Evolutionary conservation across 2,113 vertebrate genomes (phyloP), one percentile per base, ranked within the genome.

Genomic region (Calypte anna): DNA sequence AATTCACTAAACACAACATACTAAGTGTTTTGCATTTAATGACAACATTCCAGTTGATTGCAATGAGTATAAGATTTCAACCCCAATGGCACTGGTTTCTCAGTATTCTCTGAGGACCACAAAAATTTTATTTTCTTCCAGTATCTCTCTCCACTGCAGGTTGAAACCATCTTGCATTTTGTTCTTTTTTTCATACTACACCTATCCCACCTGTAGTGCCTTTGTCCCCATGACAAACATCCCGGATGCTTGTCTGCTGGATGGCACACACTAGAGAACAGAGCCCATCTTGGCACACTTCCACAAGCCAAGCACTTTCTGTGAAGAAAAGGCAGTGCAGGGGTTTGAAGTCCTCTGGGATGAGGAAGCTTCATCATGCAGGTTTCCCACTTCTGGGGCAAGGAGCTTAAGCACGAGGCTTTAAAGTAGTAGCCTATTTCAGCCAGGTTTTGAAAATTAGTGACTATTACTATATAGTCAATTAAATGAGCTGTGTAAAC

Each of bases 311-410:
- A 5, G 24, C 57, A 58, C 24, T 70, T 48, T 24, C 38, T 63
- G 3, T 7, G 24, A 64, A 75, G 38, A 14, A 53, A 3, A 5
- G 44, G 21, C 62, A 76, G 63, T 0, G 1, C 5, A 7, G 10
- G 53, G 22, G 43, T 38, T 20, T 8, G 25, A 93, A 88, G 11
- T 38, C 33, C 44, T 78, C 38, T 55, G 30, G 22, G 30, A 68
- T 33, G 6, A 82, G 23, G 18, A 77, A 76, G 13, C 9, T 76
- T 76, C 48, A 79, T 7, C 10, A 23, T 6, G 4, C 5, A 57
- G 28, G 3, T 36, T 68, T 90, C 23, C 31, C 23, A 24, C 23
- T 73, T 91, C n/a, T 48, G 18, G 40, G n/a, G 22, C 27, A 78
- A 43, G 28, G 23, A 58, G 6, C 44, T 93, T 48, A 70, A 75